phyloP scores from a whole-genome alignment of 2,113 vertebrate species.

The Progne subis region DNA sequence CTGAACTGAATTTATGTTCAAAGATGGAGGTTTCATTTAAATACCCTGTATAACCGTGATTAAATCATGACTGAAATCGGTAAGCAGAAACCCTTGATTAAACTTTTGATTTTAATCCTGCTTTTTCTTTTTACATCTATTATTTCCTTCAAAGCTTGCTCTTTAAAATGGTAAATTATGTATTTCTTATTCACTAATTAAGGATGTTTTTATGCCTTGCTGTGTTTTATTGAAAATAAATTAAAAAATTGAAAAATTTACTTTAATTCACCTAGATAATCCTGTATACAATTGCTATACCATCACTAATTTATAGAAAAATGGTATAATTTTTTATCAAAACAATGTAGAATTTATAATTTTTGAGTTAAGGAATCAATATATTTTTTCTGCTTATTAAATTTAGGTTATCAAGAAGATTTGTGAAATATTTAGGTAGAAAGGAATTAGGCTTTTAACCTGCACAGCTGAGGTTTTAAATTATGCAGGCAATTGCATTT shows the following conservation, averaged over 20 bases:
- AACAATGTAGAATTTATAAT: background rate
- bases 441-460: background rate
- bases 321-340: background rate
- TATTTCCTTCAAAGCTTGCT: background rate
- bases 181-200: background rate
- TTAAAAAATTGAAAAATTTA: background rate
- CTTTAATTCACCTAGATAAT: background rate
- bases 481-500: background rate
- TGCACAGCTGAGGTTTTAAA: background rate
- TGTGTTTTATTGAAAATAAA: background rate
- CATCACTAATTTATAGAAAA: background rate
- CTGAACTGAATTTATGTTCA: slow-evolving; percentile 15
- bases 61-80: slow-evolving; percentile 26
- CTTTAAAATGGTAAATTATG: background rate
- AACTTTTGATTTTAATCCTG: slow-evolving; percentile 26
- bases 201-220: background rate
- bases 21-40: background rate
- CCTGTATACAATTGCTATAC: background rate
- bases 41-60: slow-evolving; percentile 1
- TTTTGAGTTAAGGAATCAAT: background rate
- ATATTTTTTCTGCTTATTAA: background rate
- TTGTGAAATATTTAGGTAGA: background rate
- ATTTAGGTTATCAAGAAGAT: background rate
- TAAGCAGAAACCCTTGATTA: background rate
- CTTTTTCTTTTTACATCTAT: background rate